Conservation (phyloP, 2,797 vertebrate genomes). For the Tangara arthus region DNA sequence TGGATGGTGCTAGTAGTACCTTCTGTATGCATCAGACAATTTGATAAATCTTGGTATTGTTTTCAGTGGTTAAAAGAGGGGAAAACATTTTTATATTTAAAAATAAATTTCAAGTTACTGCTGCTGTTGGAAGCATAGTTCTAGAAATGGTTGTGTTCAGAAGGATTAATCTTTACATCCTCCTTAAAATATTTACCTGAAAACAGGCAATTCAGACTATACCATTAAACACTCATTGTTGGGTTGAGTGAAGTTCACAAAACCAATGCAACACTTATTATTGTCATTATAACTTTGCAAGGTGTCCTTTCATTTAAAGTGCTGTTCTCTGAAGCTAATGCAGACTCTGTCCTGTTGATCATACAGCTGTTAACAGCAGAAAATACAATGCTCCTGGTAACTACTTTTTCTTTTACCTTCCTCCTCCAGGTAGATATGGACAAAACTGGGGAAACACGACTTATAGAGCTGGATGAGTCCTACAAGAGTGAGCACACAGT, state of each 20-base stretch:
- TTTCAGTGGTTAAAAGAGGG: background rate
- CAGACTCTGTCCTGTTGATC: background rate
- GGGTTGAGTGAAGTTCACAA: background rate
- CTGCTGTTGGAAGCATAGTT: background rate
- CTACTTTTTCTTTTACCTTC: background rate
- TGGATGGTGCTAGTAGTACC: background rate
- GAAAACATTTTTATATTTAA: background rate
- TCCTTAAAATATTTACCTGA: background rate
- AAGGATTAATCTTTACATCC: background rate
- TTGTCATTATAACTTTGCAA: background rate
- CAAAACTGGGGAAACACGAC: conserved; percentile 85
- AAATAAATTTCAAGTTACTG: background rate
- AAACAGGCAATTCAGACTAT: background rate
- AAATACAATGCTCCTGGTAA: background rate
- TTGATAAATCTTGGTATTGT: background rate
- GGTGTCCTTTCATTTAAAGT: background rate
- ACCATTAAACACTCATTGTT: accelerated
- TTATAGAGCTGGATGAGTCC: conserved; percentile 96
- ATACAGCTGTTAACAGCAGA: background rate
- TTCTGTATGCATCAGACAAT: background rate
- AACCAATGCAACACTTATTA: background rate
- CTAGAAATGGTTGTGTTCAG: background rate
- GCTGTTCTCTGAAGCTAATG: background rate
- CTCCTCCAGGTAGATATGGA: conserved; percentile 87
- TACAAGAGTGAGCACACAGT: conserved; percentile 97